Conservation (phyloP, 2,113 vertebrate genomes). For the Scomber japonicus region DNA sequence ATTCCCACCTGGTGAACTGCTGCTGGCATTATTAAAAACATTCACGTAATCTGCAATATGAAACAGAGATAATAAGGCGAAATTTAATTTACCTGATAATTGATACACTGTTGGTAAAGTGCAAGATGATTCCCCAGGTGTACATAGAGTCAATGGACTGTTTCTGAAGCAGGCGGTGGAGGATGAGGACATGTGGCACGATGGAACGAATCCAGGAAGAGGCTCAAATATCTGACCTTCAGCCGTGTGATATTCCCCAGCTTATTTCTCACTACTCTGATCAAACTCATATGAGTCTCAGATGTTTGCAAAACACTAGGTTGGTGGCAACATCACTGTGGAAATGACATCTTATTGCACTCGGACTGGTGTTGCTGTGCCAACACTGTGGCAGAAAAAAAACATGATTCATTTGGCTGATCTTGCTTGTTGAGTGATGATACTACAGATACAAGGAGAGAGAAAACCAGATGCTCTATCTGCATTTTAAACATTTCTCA, state of each 20-base stretch:
- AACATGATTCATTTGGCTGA: conserved; percentile 8
- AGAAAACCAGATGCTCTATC: not conserved
- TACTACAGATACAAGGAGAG: not conserved
- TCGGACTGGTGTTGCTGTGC: not conserved
- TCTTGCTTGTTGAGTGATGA: conserved; percentile 2
- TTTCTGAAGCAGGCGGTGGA: conserved; percentile 10
- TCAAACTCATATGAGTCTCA: conserved; percentile 20
- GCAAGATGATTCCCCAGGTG: conserved; percentile 30
- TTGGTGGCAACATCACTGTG: not conserved
- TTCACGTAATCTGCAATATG: conserved; percentile 37
- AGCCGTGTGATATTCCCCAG: not conserved
- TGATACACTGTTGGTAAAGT: conserved; percentile 40
- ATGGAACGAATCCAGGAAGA: conserved; percentile 24
- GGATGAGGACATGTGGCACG: conserved; percentile 1
- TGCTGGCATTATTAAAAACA: conserved; percentile 44
- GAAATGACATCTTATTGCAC: not conserved
- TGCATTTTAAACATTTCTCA: not conserved
- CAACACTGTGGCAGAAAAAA: conserved; percentile 10
- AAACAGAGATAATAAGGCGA: conserved; percentile 37
- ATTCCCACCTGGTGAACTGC: conserved; percentile 30
- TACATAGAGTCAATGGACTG: conserved; percentile 10
- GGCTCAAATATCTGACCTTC: conserved; percentile 29
- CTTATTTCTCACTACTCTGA: conserved; percentile 10
- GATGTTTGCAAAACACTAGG: conserved; percentile 30
- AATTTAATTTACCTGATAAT: conserved; percentile 50